A percentile compares a stretch with the other conserved stretches of the same genome.
phyloP scores from a whole-genome alignment of 2,797 vertebrate species.

The Phylloscopus collybita region DNA sequence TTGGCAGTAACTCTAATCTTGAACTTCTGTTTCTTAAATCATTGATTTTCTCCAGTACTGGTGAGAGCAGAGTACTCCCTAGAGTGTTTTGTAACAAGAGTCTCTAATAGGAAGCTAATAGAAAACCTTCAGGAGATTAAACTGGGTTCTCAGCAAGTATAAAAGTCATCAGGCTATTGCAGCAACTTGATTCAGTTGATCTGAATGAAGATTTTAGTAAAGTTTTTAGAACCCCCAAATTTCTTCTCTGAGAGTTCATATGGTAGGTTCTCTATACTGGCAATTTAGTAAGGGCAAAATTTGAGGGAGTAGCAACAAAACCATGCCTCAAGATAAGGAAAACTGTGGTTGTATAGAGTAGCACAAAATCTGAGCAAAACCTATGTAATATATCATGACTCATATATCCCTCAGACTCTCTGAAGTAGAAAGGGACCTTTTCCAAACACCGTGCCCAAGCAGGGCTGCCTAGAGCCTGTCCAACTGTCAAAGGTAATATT shows the following conservation, averaged over 20 bases:
- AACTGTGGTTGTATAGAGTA: accelerated
- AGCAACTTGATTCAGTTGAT: neutral
- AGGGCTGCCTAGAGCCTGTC: neutral
- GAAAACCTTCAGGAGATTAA: conserved; percentile 15
- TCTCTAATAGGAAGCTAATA: conserved; percentile 13
- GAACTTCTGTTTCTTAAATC: neutral
- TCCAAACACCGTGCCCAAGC: neutral
- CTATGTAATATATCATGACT: neutral
- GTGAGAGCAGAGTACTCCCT: neutral
- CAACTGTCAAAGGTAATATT: neutral
- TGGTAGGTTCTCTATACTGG: neutral
- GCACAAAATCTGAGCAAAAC: neutral
- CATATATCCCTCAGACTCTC: neutral
- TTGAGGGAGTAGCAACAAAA: neutral
- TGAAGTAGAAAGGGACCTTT: neutral
- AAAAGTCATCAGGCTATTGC: neutral
- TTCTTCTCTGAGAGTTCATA: neutral
- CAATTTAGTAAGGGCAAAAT: neutral
- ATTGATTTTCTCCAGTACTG: neutral
- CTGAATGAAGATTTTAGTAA: neutral
- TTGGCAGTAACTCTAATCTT: neutral
- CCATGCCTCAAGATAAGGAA: neutral
- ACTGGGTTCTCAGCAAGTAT: neutral
- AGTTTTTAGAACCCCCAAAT: neutral
- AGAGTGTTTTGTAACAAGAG: neutral